Base-by-base conservation (phyloP, 1,140 invertebrate species). In the Fopius arisanus region DNA sequence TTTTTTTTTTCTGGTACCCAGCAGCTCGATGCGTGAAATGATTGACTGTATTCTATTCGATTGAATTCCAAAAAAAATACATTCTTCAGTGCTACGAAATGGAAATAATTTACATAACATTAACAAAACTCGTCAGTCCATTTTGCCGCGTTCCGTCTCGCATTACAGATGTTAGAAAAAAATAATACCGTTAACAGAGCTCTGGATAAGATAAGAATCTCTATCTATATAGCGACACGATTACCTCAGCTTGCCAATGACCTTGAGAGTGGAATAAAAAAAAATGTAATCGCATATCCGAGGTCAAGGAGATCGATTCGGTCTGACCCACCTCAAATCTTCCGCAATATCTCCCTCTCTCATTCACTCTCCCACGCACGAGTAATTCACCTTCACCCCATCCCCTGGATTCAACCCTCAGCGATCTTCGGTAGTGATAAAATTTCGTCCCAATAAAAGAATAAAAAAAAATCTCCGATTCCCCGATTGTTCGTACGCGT, bases 261-360 rank as follows among this genome's bases (percentile, higher is more conserved):
- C 70, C 62, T 48, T 66, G 62, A 48, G 12, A 59, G 31, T 16
- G 0, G 5, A 41, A 68, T 66, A 72, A 73, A 21, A 59, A 72
- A 73, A 21, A 59, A 62, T 37, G 75, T 75, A 78, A 74, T 65
- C 75, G 78, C 81, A 78, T 85, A 83, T 78, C 74, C 82, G 81
- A 86, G 85, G 85, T 87, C 85, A 86, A 86, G 82, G 81, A 84
- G 43, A 86, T 86, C 83, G 82, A 87, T 83, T 78, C 75, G 73
- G 71, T 77, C 72, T 59, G 51, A 80, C 77, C 62, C 75, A 75
- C 28, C 62, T 43, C 33, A 73, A 76, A 54, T 83, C 80, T 80
- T 82, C 79, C 76, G 70, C 72, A 70, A 73, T 33, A 10, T 54
- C 70, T 12, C 31, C 67, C 70, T 40, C 70, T 12, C 43, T 59